Evolutionary conservation across 64 coral and sea anemone species (phyloP), one percentile per base, ranked within the genome.

Genomic region (Hydrozoanthus tunicans): DNA sequence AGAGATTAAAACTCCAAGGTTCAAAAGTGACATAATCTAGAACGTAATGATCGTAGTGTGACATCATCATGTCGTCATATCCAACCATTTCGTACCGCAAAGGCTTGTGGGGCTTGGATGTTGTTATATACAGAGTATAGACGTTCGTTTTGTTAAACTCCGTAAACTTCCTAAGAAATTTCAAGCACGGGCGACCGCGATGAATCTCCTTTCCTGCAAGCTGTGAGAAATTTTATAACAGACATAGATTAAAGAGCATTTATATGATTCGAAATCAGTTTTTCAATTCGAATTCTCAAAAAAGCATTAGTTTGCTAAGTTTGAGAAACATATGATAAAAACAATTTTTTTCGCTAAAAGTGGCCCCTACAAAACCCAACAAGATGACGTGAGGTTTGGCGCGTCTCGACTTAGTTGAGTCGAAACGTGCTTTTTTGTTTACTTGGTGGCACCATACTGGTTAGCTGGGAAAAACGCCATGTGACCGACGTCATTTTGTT

Each of bases 41-140:
- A 73, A 88, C 74, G 2, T 88, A 88, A 73, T 88, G 84, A 58
- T 88, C 84, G 74, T 88, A 88, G 56, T 88, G 84, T 60, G 84
- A 88, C 84, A 23, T 74, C 84, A 88, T 6, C 84, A 88, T 15
- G 68, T 88, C 69, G 55, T 88, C 84, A 61, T 88, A 88, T 61
- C 84, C 84, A 24, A 74, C 24, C 84, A 88, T 88, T 75, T 88
- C 84, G 56, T 88, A 88, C 23, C 84, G 84, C 84, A 88, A 14
- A 60, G 84, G 84, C 23, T 70, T 88, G 84, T 88, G 69, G 11
- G 84, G 84, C 68, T 88, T 88, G 9, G 69, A 60, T 73, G 59
- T 88, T 56, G 84, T 88, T 88, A 88, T 17, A 53, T 74, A 88
- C 15, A 88, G 70, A 51, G 84, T 74, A 15, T 88, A 88, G 12